Evolutionary conservation across 2,888 invertebrate genomes (phyloP).

Genomic region (Agrilus biguttatus): DNA sequence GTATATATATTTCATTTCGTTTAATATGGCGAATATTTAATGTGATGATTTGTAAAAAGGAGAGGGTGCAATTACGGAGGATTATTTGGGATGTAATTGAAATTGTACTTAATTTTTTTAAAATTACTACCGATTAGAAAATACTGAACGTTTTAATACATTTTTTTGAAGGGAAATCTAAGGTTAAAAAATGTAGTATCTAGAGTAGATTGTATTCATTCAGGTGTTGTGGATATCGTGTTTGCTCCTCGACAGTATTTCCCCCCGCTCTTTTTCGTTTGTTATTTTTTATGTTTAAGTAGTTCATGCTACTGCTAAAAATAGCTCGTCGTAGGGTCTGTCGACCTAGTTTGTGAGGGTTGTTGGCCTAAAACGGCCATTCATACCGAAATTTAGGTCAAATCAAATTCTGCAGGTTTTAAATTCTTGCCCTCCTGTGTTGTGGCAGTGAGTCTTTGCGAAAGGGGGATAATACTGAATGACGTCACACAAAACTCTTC

Average conservation of each 20-base stretch:
- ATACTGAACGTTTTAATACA: no score
- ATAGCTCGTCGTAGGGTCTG: conserved; percentile 17
- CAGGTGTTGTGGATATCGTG: neutral
- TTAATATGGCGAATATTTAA: no score
- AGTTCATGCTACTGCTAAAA: conserved; percentile 5
- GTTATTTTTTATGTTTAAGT: no score
- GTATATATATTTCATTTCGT: no score
- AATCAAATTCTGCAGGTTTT: conserved; percentile 13
- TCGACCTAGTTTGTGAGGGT: conserved; percentile 20
- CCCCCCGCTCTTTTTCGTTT: conserved; percentile 3
- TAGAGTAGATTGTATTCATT: neutral
- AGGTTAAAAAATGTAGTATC: no score
- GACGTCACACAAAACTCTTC: neutral
- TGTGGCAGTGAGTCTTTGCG: conserved; percentile 4
- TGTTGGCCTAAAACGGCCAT: conserved; percentile 19
- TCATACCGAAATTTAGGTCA: conserved; percentile 18
- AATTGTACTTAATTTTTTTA: no score
- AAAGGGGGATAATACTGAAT: conserved; percentile 5
- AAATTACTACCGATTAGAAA: no score
- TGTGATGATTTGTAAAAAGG: no score
- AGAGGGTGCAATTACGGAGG: no score
- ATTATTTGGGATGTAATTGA: no score
- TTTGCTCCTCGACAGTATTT: neutral
- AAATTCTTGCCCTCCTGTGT: conserved; percentile 5
- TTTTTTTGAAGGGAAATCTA: no score